A percentile compares a stretch with the other conserved stretches of the same genome.
Evolutionary conservation across 1,140 invertebrate genomes (phyloP).

Genomic region (Neodiprion pinetum): DNA sequence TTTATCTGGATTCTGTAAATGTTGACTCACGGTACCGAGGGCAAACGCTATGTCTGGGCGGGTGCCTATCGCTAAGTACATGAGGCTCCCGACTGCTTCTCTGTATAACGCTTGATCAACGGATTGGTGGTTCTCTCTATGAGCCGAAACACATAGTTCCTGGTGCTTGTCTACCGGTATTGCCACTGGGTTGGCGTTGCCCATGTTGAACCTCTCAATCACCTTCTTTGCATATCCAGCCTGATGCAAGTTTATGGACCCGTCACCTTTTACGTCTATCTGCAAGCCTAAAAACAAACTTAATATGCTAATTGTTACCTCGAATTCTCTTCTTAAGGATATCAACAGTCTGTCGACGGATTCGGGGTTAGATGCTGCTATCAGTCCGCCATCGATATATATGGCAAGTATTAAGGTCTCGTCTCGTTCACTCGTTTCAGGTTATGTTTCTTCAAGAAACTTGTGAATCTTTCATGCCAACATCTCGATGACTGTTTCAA

Average conservation of each 20-base stretch:
- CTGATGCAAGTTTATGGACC: slow-evolving; percentile 19
- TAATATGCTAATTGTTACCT: slow-evolving; percentile 17
- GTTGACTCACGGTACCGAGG: slow-evolving; percentile 38
- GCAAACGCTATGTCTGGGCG: slow-evolving; percentile 48
- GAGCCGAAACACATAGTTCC: slow-evolving; percentile 9
- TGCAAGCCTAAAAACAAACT: slow-evolving; percentile 42
- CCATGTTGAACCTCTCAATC: slow-evolving; percentile 15
- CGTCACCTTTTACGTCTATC: slow-evolving; percentile 26
- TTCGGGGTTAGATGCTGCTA: slow-evolving; percentile 32
- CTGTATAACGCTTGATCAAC: slow-evolving; percentile 32
- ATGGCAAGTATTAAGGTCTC: slow-evolving; percentile 47
- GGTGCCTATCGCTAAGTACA: slow-evolving; percentile 44
- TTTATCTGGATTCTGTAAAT: slow-evolving; percentile 27
- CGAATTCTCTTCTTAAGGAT: slow-evolving; percentile 18
- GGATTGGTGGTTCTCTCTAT: neutral
- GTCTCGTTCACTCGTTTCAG: slow-evolving; percentile 33
- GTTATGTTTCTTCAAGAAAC: slow-evolving; percentile 34
- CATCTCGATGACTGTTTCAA: slow-evolving; percentile 51
- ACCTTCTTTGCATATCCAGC: slow-evolving; percentile 13
- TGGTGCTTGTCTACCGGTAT: slow-evolving; percentile 26
- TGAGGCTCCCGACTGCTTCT: slow-evolving; percentile 43
- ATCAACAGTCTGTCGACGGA: slow-evolving; percentile 32
- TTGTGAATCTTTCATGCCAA: slow-evolving; percentile 46
- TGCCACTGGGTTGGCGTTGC: slow-evolving; percentile 12
- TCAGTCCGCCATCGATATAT: slow-evolving; percentile 62